phyloP scores from a whole-genome alignment of 2,797 vertebrate species.

The Hippoglossus hippoglossus region DNA sequence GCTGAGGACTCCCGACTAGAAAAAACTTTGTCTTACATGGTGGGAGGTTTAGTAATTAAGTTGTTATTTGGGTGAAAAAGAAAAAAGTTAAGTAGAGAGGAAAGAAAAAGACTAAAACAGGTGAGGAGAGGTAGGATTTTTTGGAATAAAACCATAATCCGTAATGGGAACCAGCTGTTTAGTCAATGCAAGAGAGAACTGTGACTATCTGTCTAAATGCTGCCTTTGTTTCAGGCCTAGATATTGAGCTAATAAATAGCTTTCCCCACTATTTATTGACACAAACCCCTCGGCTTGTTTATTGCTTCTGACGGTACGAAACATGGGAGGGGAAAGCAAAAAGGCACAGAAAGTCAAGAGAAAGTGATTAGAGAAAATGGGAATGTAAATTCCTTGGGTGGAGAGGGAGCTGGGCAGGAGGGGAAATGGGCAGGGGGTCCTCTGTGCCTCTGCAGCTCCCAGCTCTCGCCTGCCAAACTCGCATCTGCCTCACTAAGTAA shows the following conservation, averaged over 20 bases:
- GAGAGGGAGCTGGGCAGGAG: constrained; percentile 18
- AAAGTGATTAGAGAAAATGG: constrained; percentile 50
- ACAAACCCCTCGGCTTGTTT: constrained; percentile 19
- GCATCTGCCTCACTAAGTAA: constrained; percentile 82
- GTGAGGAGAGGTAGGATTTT: constrained; percentile 46
- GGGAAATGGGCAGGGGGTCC: constrained; percentile 39
- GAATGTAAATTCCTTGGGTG: constrained; percentile 41
- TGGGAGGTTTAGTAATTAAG: constrained; percentile 16
- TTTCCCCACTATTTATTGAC: constrained; percentile 40
- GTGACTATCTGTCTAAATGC: constrained; percentile 42
- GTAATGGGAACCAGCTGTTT: constrained; percentile 78
- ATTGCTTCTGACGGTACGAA: constrained; percentile 29
- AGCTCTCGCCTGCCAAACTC: constrained; percentile 66
- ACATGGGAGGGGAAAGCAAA: constrained; percentile 27
- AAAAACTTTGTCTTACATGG: neutral
- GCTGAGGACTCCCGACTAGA: constrained; percentile 2
- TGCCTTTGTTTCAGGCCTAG: constrained; percentile 41
- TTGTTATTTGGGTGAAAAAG: neutral
- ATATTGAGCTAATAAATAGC: constrained; percentile 45
- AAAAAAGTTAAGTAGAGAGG: neutral
- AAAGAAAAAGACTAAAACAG: constrained; percentile 27
- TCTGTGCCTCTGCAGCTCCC: constrained; percentile 52
- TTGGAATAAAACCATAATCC: constrained; percentile 48
- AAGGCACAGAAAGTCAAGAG: constrained; percentile 22
- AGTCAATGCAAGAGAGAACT: constrained; percentile 34